phyloP scores from a whole-genome alignment of 92 coral and sea anemone genomes.

The Palythoa caribaeorum region DNA sequence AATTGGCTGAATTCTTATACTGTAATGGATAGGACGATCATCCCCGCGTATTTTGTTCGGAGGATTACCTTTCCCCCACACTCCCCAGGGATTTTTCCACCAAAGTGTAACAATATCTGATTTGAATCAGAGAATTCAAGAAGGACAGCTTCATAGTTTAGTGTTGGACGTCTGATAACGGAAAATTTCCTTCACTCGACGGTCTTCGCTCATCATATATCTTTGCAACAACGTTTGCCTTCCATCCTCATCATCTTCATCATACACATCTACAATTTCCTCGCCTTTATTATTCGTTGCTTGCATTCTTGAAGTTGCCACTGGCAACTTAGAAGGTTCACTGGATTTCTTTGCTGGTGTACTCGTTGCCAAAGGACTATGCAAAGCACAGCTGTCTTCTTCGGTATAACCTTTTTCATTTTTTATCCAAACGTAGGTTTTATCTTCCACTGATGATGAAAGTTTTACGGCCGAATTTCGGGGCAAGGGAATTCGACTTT shows the following conservation, averaged over 20 bases:
- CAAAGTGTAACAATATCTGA: background rate
- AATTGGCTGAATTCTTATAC: no score
- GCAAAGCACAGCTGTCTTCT: background rate
- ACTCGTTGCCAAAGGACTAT: slow-evolving; percentile 21
- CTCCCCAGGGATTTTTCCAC: background rate
- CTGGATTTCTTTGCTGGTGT: background rate
- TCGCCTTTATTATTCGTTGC: slow-evolving; percentile 1
- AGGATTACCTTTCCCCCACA: no score
- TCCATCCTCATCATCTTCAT: slow-evolving; percentile 30
- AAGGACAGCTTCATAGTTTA: background rate
- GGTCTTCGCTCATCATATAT: slow-evolving; percentile 40
- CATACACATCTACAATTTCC: slow-evolving; percentile 6
- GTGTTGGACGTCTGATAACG: slow-evolving; percentile 18
- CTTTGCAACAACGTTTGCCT: slow-evolving; percentile 25
- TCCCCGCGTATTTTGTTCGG: no score
- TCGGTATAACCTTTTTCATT: background rate
- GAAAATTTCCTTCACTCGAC: slow-evolving; percentile 29
- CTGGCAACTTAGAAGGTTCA: slow-evolving; percentile 13
- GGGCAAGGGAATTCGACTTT: slow-evolving; percentile 40
- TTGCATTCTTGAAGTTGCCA: background rate
- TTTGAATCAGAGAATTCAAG: background rate
- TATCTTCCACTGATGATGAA: slow-evolving; percentile 5
- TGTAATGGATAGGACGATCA: no score
- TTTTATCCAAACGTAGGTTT: slow-evolving; percentile 17
- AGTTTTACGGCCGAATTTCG: background rate